Conservation (phyloP, 2,888 invertebrate genomes). For the Allophyes oxyacanthae region DNA sequence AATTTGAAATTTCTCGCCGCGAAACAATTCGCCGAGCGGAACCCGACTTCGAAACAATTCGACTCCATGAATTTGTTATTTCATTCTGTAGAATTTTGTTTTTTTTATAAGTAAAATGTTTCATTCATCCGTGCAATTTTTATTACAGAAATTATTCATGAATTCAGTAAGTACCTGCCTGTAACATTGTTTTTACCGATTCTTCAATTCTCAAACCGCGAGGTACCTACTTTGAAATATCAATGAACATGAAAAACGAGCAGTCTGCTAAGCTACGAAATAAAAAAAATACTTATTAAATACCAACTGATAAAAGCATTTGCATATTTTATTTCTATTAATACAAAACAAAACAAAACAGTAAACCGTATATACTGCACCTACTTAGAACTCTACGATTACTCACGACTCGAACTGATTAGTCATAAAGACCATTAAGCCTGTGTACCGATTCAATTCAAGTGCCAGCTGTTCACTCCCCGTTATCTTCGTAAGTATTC, state of each 20-base stretch:
- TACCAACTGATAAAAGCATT: no score
- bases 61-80: constrained; percentile 54
- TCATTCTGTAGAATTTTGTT: constrained; percentile 29
- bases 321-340: no score
- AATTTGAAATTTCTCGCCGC: constrained; percentile 77
- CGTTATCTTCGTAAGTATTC: constrained; percentile 34
- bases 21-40: constrained; percentile 69
- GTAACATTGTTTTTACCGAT: no score
- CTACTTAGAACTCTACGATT: constrained; percentile 10
- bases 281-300: no score
- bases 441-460: constrained; percentile 25
- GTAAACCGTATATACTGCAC: no score
- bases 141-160: background rate
- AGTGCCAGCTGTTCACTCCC: constrained; percentile 15
- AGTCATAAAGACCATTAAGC: constrained; percentile 38
- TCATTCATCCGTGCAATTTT: constrained; percentile 7
- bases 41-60: constrained; percentile 67
- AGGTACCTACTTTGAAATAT: no score
- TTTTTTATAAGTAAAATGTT: constrained; percentile 26
- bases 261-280: no score
- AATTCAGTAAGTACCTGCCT: no score
- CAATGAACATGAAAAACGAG: no score
- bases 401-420: constrained; percentile 29
- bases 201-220: no score
- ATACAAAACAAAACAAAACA: no score